These are phyloP conservation scores for Cotesia congregata DNA, from an alignment of 2,888 invertebrate species.

Conservation along the genomic window DNA sequence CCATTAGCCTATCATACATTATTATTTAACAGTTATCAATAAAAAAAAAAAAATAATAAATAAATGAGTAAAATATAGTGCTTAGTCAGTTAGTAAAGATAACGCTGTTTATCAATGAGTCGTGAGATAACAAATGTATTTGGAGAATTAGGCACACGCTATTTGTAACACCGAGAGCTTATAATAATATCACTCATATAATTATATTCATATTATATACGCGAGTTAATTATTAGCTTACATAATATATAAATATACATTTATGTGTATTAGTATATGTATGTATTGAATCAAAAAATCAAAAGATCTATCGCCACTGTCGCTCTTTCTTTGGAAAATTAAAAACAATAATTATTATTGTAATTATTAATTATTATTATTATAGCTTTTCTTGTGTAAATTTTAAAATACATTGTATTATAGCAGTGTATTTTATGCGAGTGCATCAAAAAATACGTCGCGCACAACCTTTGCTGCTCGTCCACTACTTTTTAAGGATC, in stretches of 20 bases:
- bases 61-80: constrained; percentile 6
- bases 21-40: constrained; percentile 42
- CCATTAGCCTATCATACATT: constrained; percentile 46
- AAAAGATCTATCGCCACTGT: constrained; percentile 3
- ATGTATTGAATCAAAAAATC: constrained; percentile 15
- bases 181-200: constrained; percentile 20
- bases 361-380: constrained; percentile 8
- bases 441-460: constrained; percentile 38
- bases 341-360: background rate
- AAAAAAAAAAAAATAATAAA: constrained; percentile 17
- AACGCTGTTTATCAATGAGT: constrained; percentile 51
- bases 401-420: background rate
- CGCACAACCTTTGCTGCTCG: constrained; percentile 43
- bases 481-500: constrained; percentile 48
- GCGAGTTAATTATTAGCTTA: background rate
- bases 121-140: constrained; percentile 46
- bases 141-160: constrained; percentile 47
- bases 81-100: constrained; percentile 38
- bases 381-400: constrained; percentile 8
- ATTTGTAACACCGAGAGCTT: constrained; percentile 42
- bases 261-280: constrained; percentile 17
- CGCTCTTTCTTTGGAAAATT: constrained; percentile 6
- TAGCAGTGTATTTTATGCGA: background rate
- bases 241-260: constrained; percentile 16
- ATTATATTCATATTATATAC: constrained; percentile 11